Evolutionary conservation across 1,140 invertebrate species (phyloP), one percentile per base, ranked within the genome.

Genomic region (Popillia japonica): DNA sequence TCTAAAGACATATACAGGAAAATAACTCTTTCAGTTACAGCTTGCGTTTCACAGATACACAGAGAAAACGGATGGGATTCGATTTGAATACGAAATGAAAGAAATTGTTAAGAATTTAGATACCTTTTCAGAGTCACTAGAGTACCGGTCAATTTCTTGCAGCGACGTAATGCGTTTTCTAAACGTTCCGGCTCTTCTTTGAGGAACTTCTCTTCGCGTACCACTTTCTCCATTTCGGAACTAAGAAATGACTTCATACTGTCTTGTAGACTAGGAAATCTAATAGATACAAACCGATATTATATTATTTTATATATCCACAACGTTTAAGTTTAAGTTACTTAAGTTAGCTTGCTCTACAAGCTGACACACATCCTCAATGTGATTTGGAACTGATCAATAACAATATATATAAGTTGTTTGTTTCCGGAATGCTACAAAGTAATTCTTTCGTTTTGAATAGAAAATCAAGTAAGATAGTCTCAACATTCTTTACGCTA

Each of bases 41-140:
- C 61, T 68, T 68, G 61, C 61, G 61, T 68, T 68, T 68, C 22
- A 68, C 61, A 27, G 61, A 68, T 20, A 68, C 61, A 68, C 61
- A 68, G 61, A 68, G 22, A 68, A 68, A 27, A 14, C 61, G 61
- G 61, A 68, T 68, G 27, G 14, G 22, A 11, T 27, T 68, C 11
- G 10, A 4, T 68, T 6, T 68, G 61, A 68, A 10, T 68, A 22
- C 20, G 4, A 22, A 34, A 34, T 34, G 8, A 68, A 27, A 17
- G 41, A 42, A 22, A 72, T 72, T 40, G 22, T 34, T 22, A 55
- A 55, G 22, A 76, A 76, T 20, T 23, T 76, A 42, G 44, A 76
- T 91, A 98, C 97, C 97, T 94, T 92, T 99, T 99, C 22, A 99
- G 89, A 72, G 97, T 99, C 61, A 98, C 97, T 80, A 99, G 89